A percentile compares a stretch with the other conserved stretches of the same genome.
These are phyloP conservation scores for Chloroceryle amazona DNA, from an alignment of 2,797 vertebrate species.

Conservation along the genomic window DNA sequence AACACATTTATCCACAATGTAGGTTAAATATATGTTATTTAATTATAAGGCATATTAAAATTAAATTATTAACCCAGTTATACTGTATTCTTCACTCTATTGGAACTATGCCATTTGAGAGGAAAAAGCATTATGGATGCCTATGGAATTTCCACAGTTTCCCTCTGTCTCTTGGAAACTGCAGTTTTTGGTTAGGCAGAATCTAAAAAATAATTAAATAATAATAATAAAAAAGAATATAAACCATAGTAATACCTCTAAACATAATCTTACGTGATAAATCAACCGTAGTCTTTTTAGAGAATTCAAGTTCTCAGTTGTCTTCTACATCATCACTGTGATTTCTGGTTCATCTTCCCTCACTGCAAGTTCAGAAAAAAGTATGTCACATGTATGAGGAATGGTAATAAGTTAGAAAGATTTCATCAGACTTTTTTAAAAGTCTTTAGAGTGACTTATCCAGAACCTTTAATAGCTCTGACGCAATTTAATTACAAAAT, in stretches of 20 bases:
- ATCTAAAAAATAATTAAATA: neutral
- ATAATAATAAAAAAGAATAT: too few species aligned
- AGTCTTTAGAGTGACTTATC: neutral
- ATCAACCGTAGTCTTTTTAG: neutral
- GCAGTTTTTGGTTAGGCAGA: neutral
- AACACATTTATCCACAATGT: conserved; percentile 13
- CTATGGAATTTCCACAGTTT: neutral
- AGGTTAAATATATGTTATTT: neutral
- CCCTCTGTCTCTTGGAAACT: neutral
- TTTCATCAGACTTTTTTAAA: neutral
- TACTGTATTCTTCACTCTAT: neutral
- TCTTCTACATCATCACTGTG: neutral
- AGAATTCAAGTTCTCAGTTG: neutral
- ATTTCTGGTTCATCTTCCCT: neutral
- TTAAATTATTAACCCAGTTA: neutral
- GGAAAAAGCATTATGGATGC: neutral
- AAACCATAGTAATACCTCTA: neutral
- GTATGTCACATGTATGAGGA: neutral
- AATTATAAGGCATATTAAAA: conserved; percentile 31
- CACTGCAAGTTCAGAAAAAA: neutral
- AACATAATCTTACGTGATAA: neutral
- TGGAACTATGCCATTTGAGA: neutral
- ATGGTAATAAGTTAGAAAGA: neutral
- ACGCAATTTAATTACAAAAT: neutral
- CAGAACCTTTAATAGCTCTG: neutral